Evolutionary conservation across 2,888 invertebrate genomes (phyloP).

Genomic region (Acrobasis suavella): DNA sequence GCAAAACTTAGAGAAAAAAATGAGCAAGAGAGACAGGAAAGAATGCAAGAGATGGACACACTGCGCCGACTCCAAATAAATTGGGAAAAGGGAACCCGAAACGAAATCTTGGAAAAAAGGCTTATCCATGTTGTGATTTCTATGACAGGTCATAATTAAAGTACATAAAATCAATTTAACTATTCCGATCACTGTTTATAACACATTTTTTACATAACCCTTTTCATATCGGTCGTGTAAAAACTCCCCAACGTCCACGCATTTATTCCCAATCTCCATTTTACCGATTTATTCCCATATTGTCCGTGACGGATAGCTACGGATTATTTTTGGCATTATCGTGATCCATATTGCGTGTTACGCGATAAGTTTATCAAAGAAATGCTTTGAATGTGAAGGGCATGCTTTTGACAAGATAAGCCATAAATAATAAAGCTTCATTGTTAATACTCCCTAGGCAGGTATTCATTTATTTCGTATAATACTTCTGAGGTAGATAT

Average conservation of each 20-base stretch:
- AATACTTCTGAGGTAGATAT: background rate
- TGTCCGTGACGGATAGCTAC: background rate
- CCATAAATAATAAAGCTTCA: constrained; percentile 3
- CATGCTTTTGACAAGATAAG: constrained; percentile 9
- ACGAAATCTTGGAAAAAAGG: too few relatives aligned
- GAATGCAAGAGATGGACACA: too few relatives aligned
- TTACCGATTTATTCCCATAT: background rate
- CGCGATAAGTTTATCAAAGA: constrained; percentile 13
- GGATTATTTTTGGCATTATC: constrained; percentile 12
- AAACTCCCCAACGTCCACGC: background rate
- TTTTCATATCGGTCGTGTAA: too few relatives aligned
- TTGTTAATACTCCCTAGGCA: background rate
- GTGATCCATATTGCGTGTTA: constrained; percentile 15
- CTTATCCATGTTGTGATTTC: too few relatives aligned
- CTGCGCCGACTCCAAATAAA: too few relatives aligned
- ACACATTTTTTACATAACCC: too few relatives aligned
- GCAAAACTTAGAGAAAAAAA: too few relatives aligned
- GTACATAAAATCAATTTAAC: too few relatives aligned
- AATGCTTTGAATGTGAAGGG: constrained; percentile 11
- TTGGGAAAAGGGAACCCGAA: too few relatives aligned
- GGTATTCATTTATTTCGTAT: background rate
- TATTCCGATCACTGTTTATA: too few relatives aligned
- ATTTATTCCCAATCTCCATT: constrained; percentile 1
- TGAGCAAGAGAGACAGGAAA: too few relatives aligned
- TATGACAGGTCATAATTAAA: too few relatives aligned